Conservation (phyloP, 2,797 vertebrate species). For the Podargus strigoides region DNA sequence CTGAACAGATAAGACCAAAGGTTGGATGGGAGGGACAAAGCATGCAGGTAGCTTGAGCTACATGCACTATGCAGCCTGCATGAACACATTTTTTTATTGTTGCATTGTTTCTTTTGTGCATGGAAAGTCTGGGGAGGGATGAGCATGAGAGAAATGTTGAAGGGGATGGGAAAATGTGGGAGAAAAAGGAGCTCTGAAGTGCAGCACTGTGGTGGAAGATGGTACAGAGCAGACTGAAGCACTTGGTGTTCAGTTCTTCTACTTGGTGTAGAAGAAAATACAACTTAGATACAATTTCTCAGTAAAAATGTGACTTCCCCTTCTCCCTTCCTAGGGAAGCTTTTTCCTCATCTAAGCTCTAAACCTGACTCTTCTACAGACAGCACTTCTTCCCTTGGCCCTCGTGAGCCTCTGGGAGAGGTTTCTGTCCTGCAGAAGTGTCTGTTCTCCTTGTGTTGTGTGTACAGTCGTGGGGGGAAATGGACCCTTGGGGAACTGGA, state of each 20-base stretch:
- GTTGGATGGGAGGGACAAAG: accelerated
- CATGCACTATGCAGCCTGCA: background rate
- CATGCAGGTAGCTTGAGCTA: background rate
- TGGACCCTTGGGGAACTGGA: background rate
- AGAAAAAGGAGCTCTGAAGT: background rate
- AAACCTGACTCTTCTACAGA: background rate
- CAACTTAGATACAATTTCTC: background rate
- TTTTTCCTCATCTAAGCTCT: background rate
- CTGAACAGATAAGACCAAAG: background rate
- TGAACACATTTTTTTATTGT: accelerated
- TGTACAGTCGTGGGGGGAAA: background rate
- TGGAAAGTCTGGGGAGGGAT: background rate
- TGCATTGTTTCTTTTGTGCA: accelerated
- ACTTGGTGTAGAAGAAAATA: background rate
- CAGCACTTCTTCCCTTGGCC: background rate
- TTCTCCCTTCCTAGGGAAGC: background rate
- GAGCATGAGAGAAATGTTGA: background rate
- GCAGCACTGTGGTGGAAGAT: accelerated
- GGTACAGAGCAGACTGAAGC: accelerated
- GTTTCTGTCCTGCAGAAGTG: background rate
- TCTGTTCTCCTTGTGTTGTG: background rate
- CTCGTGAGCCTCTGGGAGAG: background rate
- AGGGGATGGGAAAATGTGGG: background rate
- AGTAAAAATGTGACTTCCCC: background rate
- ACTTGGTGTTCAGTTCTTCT: too few species aligned